Evolutionary conservation across 2,888 invertebrate species (phyloP), one percentile per base, ranked within the genome.

Genomic region (Metallyticus violacea): DNA sequence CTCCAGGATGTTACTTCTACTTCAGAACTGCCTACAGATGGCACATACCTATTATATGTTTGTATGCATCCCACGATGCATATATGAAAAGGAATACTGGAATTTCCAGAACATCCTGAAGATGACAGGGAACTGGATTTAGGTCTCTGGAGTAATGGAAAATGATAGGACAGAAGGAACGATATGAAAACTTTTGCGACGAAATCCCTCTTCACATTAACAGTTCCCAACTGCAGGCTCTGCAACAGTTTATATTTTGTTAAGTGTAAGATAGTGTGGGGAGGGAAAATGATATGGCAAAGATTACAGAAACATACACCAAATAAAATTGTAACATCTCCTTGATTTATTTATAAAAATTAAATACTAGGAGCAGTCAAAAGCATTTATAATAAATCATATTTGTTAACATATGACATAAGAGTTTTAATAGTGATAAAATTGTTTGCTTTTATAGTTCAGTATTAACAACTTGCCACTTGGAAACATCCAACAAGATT

Each of bases 331-430:
- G 40, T n/a, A 80, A 29, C 80, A 81, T 81, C 81, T 81, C 81
- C 81, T 62, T 81, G 40, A 30, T 81, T 81, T 81, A 30, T 30
- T 81, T 81, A 81, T 40, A 81, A 81, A 81, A 81, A 30, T 81
- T 40, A 81, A 81, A 81, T 40, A 81, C 40, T 81, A 29, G 79
- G 79, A 81, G 81, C 26, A 40, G 29, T 81, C 81, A 81, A 40
- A 81, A 40, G 30, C 29, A 26, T 26, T 78, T 30, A 40, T 25
- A 81, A 62, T 40, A 81, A n/a, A 81, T 30, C 81, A 30, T 81
- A 9, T 81, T 29, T 81, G 40, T 81, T 81, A 81, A 81, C 29
- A 81, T 81, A 62, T 62, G 40, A 62, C 40, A 62, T 62, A 62
- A 62, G 40, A 62, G 40, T 62, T 62, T 62, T 62, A 62, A 62